phyloP scores from a whole-genome alignment of 1,140 invertebrate genomes.

The Solenopsis fugax region DNA sequence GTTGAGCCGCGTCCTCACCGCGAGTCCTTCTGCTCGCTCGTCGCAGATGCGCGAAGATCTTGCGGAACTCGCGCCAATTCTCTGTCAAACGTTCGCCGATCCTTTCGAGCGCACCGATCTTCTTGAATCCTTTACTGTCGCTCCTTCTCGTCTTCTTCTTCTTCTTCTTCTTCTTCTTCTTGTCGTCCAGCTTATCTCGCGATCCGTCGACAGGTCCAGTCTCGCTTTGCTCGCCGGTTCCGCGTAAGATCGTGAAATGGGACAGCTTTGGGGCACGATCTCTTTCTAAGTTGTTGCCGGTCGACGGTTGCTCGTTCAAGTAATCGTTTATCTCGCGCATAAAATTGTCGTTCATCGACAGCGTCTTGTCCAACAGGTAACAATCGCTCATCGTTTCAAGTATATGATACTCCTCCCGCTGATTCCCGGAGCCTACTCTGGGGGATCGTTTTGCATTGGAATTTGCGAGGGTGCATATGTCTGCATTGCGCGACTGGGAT shows the following conservation, averaged over 20 bases:
- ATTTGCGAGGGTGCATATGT: not conserved
- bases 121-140: not conserved
- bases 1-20: not conserved
- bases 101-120: slow-evolving; percentile 18
- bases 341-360: slow-evolving; percentile 67
- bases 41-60: slow-evolving; percentile 22
- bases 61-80: slow-evolving; percentile 53
- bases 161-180: not conserved
- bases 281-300: not conserved
- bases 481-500: not conserved
- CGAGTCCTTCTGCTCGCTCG: not conserved
- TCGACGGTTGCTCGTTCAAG: not conserved
- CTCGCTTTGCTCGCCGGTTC: not conserved
- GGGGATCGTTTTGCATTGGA: not conserved
- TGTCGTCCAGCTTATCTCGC: not conserved
- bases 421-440: not conserved
- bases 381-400: not conserved
- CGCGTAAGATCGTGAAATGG: not conserved
- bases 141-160: not conserved
- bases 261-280: not conserved
- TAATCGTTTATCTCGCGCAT: slow-evolving; percentile 49
- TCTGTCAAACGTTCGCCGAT: not conserved
- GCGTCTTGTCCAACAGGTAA: slow-evolving; percentile 68
- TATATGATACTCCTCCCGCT: not conserved
- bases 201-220: not conserved